Evolutionary conservation across 2,113 vertebrate genomes (phyloP).

Genomic region (Chauna torquata): DNA sequence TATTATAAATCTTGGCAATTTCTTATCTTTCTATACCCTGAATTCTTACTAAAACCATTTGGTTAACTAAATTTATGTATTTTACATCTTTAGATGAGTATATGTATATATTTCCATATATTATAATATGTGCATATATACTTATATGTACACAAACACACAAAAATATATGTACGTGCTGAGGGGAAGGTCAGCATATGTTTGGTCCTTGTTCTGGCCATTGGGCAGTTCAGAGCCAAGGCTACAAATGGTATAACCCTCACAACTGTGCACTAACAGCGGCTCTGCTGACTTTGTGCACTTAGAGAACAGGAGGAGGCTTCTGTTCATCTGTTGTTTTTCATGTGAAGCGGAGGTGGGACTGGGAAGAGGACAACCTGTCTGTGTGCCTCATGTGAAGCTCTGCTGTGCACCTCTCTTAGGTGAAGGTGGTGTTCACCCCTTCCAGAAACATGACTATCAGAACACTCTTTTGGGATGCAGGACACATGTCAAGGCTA

Average conservation of each 20-base stretch:
- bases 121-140: too few relatives aligned
- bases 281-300: rapidly evolving
- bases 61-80: background rate
- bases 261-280: too few relatives aligned
- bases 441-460: rapidly evolving
- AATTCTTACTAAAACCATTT: background rate
- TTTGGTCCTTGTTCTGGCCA: background rate
- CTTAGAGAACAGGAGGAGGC: background rate
- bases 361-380: background rate
- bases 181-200: background rate
- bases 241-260: background rate
- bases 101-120: background rate
- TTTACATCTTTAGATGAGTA: background rate
- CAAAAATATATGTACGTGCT: too few relatives aligned
- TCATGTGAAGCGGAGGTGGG: background rate
- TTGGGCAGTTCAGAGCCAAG: rapidly evolving
- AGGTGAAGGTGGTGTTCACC: background rate
- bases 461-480: background rate
- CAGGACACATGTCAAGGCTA: background rate
- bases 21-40: background rate
- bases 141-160: background rate
- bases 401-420: background rate
- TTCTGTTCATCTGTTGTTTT: background rate
- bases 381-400: background rate
- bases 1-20: background rate